These are phyloP conservation scores for Strongylocentrotus purpuratus DNA, from an alignment of 35 echinoderm and acorn worm genomes.

Conservation along the genomic window DNA sequence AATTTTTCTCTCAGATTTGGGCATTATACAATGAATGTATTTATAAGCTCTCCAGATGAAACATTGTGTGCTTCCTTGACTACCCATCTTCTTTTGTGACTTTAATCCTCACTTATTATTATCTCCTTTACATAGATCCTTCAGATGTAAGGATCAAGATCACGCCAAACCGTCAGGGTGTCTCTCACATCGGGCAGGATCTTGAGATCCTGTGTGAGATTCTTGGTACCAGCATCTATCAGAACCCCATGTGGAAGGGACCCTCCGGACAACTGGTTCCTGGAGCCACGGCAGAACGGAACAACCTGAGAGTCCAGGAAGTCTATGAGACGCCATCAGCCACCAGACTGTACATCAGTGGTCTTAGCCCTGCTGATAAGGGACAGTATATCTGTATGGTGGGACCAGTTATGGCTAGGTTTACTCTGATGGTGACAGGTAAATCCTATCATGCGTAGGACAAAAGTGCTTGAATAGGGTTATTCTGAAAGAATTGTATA, in stretches of 20 bases:
- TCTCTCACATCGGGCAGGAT: slow-evolving; percentile 61
- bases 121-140: background rate
- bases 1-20: too few species aligned
- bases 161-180: slow-evolving; percentile 46
- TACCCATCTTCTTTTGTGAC: too few species aligned
- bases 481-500: too few species aligned
- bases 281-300: slow-evolving; percentile 25
- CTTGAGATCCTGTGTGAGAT: slow-evolving; percentile 76
- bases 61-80: too few species aligned
- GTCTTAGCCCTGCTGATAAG: slow-evolving; percentile 48
- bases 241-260: slow-evolving; percentile 73
- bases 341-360: slow-evolving; percentile 69
- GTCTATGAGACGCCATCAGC: slow-evolving; percentile 34
- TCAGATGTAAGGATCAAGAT: slow-evolving; percentile 65
- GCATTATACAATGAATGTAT: too few species aligned
- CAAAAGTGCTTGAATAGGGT: too few species aligned
- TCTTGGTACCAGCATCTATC: slow-evolving; percentile 56
- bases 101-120: background rate
- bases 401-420: slow-evolving; percentile 74
- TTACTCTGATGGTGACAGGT: slow-evolving; percentile 59
- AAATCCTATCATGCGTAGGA: background rate
- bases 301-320: slow-evolving; percentile 28
- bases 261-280: slow-evolving; percentile 65
- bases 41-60: too few species aligned
- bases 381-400: slow-evolving; percentile 85